These are phyloP conservation scores for Otus sunia DNA, from an alignment of 2,113 vertebrate species.

Conservation along the genomic window DNA sequence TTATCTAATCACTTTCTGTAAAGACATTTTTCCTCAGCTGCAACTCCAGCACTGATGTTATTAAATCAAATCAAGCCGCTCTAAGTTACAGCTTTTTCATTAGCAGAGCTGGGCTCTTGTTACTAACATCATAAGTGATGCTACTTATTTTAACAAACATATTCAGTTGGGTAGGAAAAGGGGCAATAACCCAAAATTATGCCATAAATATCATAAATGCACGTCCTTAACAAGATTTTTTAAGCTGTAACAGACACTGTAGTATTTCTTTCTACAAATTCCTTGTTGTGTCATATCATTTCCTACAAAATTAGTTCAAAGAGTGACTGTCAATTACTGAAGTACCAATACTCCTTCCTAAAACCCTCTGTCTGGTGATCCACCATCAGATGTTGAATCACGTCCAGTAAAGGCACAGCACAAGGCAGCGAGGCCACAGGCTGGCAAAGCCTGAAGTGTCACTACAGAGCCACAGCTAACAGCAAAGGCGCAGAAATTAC, in stretches of 20 bases:
- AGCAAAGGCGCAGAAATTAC: neutral
- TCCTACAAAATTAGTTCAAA: neutral
- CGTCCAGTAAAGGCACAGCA: neutral
- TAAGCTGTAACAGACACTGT: neutral
- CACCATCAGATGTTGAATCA: neutral
- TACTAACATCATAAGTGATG: neutral
- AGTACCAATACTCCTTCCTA: rapidly evolving
- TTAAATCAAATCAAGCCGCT: neutral
- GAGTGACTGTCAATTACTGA: rapidly evolving
- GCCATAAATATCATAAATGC: neutral
- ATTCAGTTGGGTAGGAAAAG: neutral
- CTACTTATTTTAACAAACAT: neutral
- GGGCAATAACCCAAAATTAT: neutral
- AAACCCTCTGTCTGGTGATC: rapidly evolving
- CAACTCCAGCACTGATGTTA: neutral
- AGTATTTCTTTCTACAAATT: neutral
- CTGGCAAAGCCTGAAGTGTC: rapidly evolving
- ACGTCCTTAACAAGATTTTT: neutral
- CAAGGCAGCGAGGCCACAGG: rapidly evolving
- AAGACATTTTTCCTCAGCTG: neutral
- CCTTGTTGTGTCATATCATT: rapidly evolving
- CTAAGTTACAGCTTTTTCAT: neutral
- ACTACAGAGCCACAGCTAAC: neutral
- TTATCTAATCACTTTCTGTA: neutral
- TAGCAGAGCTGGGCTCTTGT: neutral